phyloP scores from a whole-genome alignment of 2,113 vertebrate genomes.

The Nothocercus julius region DNA sequence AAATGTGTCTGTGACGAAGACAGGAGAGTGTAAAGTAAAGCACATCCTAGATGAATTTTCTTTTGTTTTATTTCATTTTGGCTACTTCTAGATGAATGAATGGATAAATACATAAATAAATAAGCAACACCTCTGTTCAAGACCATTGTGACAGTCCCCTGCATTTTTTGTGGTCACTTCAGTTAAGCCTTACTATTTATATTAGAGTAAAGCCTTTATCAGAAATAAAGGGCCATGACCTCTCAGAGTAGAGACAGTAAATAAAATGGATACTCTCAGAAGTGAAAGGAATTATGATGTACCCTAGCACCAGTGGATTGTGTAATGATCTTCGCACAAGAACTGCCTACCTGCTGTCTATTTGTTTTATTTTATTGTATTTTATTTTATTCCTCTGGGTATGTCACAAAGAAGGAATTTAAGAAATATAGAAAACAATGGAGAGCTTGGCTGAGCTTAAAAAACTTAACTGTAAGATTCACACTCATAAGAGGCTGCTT shows the following conservation, averaged over 20 bases:
- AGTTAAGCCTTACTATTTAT: not conserved
- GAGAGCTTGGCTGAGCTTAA: not conserved
- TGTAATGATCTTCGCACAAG: not conserved
- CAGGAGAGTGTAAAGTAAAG: not conserved
- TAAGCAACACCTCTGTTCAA: not conserved
- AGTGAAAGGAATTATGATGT: not conserved
- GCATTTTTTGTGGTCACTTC: not conserved
- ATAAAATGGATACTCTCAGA: not conserved
- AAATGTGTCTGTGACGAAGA: not conserved
- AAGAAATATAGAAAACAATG: not conserved
- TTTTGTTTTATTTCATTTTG: not conserved
- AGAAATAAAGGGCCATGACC: not conserved
- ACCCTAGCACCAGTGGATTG: not conserved
- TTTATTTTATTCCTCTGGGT: not conserved
- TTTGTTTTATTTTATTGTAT: not conserved
- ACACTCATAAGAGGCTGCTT: not conserved
- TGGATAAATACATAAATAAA: not conserved
- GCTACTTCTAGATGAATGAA: not conserved
- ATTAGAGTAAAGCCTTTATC: not conserved
- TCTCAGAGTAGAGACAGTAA: not conserved
- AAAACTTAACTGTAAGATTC: not conserved
- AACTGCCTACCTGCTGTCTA: not conserved
- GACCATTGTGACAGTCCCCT: rapidly evolving
- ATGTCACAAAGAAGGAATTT: not conserved
- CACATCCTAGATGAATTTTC: not conserved